Evolutionary conservation across 2,113 vertebrate genomes (phyloP), one percentile per base, ranked within the genome.

Genomic region (Ahaetulla prasina): DNA sequence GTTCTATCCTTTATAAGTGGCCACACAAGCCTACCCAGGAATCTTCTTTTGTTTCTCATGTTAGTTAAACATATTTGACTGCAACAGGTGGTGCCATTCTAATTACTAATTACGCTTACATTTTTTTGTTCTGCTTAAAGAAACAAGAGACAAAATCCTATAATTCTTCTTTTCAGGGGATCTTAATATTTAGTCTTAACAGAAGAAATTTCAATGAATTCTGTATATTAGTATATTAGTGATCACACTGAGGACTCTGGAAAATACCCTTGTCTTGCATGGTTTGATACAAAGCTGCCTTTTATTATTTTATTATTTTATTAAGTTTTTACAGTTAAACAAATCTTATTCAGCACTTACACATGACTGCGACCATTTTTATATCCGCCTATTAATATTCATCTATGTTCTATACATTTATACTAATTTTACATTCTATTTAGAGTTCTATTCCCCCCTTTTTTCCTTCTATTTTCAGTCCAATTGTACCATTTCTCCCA

Each of bases 221-320:
- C 35, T 80, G 39, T 80, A 39, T 39, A 80, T n/a, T n/a, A n/a
- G n/a, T n/a, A n/a, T n/a, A n/a, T 80, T 80, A 39, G 18, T 55
- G 6, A 14, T 92, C 87, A 94, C 30, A 60, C 86, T 92, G 91
- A 74, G 30, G 14, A 92, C 93, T 92, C 91, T 93, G 92, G 90
- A 95, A 45, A 55, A 53, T 12, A 88, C 57, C 93, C 94, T 91
- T 85, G 94, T 93, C 94, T 94, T 47, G 4, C 35, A 45, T 53
- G 8, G 49, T 52, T 55, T 49, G 92, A 87, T 45, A 90, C 50
- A 89, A 92, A 87, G 68, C 92, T 88, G 54, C 94, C 94, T 96
- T 95, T 91, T 92, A 86, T n/a, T n/a, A n/a, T n/a, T n/a, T n/a
- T n/a, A n/a, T n/a, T n/a, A n/a, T n/a, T n/a, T n/a, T n/a, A n/a